phyloP scores from a whole-genome alignment of 2,797 vertebrate species.

The Oreonectes daqikongensis region DNA sequence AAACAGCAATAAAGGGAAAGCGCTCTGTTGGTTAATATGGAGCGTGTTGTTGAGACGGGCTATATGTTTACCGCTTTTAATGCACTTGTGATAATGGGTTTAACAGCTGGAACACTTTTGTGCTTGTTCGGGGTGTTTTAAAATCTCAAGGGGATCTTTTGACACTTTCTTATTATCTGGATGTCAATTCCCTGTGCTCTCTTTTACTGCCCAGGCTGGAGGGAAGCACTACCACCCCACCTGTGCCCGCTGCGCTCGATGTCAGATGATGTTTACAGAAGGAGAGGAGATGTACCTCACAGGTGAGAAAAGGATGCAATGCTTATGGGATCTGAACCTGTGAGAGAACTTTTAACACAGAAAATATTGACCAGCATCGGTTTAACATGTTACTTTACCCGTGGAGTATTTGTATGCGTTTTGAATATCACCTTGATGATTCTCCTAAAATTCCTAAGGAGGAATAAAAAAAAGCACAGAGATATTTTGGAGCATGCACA shows the following conservation, averaged over 20 bases:
- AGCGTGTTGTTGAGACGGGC: slow-evolving; percentile 2
- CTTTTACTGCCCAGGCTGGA: slow-evolving; percentile 82
- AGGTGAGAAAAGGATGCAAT: slow-evolving; percentile 74
- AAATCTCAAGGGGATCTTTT: neutral
- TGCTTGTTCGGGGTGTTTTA: slow-evolving; percentile 1
- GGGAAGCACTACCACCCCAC: slow-evolving; percentile 97
- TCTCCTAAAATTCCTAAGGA: neutral
- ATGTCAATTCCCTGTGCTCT: neutral
- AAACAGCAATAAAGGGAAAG: slow-evolving; percentile 4
- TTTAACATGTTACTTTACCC: neutral
- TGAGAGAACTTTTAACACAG: neutral
- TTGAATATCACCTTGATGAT: neutral
- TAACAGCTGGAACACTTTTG: neutral
- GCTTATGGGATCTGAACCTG: neutral
- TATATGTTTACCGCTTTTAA: slow-evolving; percentile 7
- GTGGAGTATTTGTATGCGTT: neutral
- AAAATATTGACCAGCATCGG: neutral
- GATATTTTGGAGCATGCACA: neutral
- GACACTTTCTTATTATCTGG: neutral
- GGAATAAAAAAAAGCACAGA: neutral
- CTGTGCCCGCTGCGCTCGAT: slow-evolving; percentile 94
- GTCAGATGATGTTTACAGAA: slow-evolving; percentile 96
- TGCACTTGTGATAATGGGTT: slow-evolving; percentile 7
- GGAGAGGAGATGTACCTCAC: slow-evolving; percentile 99
- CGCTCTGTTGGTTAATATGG: slow-evolving; percentile 22